phyloP scores from a whole-genome alignment of 2,113 vertebrate genomes.

The Chaenogobius annularis region DNA sequence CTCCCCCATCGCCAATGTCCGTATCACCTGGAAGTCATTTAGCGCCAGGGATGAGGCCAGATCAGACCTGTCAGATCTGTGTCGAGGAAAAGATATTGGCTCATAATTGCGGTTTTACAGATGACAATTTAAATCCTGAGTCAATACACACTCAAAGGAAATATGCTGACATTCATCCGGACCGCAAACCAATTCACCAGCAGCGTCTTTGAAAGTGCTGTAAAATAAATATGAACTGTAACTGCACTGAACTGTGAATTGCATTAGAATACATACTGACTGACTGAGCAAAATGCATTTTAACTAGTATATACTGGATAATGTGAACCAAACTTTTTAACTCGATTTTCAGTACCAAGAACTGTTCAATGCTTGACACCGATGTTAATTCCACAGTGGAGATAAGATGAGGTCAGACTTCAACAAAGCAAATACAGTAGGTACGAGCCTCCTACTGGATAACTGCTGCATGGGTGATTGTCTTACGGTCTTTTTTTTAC shows the following conservation, averaged over 20 bases:
- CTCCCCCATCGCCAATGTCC: conserved; percentile 64
- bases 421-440: too few species aligned
- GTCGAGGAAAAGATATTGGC: conserved; percentile 22
- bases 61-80: conserved; percentile 55
- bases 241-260: neutral
- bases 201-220: conserved; percentile 66
- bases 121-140: neutral
- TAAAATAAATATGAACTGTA: conserved; percentile 30
- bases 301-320: too few species aligned
- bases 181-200: conserved; percentile 40
- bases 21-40: conserved; percentile 72
- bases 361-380: too few species aligned
- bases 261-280: neutral
- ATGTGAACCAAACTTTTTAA: too few species aligned
- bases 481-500: too few species aligned
- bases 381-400: too few species aligned
- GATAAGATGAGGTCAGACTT: too few species aligned
- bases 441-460: too few species aligned
- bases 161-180: conserved; percentile 31
- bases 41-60: conserved; percentile 47
- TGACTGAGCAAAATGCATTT: too few species aligned
- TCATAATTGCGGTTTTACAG: conserved; percentile 2
- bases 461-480: too few species aligned
- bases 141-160: conserved; percentile 54
- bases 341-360: too few species aligned